Evolutionary conservation across 2,888 invertebrate species (phyloP), one percentile per base, ranked within the genome.

Genomic region (Sympetrum striolatum): DNA sequence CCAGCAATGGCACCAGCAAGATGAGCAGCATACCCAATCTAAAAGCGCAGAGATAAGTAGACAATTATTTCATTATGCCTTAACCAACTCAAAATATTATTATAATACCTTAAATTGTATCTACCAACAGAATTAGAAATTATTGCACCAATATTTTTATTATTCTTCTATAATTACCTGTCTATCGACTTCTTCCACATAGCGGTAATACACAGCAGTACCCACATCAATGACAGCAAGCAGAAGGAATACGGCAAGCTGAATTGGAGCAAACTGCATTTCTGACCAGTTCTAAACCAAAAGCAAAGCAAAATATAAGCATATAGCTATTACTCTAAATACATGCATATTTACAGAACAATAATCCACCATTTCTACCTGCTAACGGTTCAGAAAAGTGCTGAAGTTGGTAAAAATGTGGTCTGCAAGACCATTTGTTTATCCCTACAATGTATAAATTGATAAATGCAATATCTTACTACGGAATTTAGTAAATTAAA

Each of bases 21-120:
- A 94, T 99, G 99, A 12, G 99, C 99, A 0, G 98, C 97, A 93
- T 99, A 99, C 18, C 99, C 98, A 90, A 98, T 97, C 94, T 98
- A 92, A 18, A 92, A 92, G 60, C 80, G 90, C 81, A 25, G 14
- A 73, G 82, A 64, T 3, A 90, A n/a, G 73, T 0, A 5, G 8
- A 73, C 3, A 73, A 25, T 73, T 25, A 18, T 18, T 53, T 6
- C 18, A 1, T 15, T 1, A 53, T 18, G 53, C 18, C 4, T 44
- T 53, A 14, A 53, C 53, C 15, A 53, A 53, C 53, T 31, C 79
- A n/a, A 31, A 15, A 25, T 79, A 31, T 79, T 25, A 31, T 15
- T 15, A 0, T 15, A 6, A 5, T 79, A 79, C 8, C 31, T 31
- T 15, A 79, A 5, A 31, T 8, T 15, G 15, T 18, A 18, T 1